These are phyloP conservation scores for Aethes cnicana DNA, from an alignment of 2,888 invertebrate genomes.

Conservation along the genomic window DNA sequence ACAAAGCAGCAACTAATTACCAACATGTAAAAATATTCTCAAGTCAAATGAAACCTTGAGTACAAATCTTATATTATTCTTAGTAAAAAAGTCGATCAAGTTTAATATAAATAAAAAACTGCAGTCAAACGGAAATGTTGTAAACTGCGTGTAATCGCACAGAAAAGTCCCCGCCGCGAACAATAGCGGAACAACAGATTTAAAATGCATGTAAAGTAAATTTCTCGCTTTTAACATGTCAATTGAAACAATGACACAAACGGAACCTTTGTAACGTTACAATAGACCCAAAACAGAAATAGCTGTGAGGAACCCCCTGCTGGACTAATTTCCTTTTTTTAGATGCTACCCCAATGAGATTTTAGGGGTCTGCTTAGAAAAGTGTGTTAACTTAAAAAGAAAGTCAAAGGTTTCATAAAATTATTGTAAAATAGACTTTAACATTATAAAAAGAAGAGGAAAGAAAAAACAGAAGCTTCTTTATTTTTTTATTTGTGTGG, in stretches of 20 bases:
- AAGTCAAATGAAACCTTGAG: no score
- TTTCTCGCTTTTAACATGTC: constrained; percentile 27
- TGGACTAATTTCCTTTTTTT: constrained; percentile 29
- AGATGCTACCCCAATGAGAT: constrained; percentile 10
- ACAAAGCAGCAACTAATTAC: no score
- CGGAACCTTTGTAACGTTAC: constrained; percentile 11
- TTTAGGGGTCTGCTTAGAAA: constrained; percentile 15
- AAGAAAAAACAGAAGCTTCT: no score
- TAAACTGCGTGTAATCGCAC: constrained; percentile 12
- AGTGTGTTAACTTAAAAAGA: no score
- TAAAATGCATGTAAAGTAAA: constrained; percentile 24
- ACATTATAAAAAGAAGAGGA: no score
- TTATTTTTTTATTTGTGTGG: no score
- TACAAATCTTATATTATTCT: no score
- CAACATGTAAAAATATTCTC: no score
- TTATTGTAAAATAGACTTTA: no score
- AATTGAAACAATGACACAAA: constrained; percentile 29
- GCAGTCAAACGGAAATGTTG: neutral
- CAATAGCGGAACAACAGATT: constrained; percentile 14
- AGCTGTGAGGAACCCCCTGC: constrained; percentile 28
- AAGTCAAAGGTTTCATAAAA: no score
- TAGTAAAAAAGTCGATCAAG: neutral
- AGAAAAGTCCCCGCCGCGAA: constrained; percentile 11
- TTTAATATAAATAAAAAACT: neutral
- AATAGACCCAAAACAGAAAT: constrained; percentile 21